Evolutionary conservation across 2,888 invertebrate species (phyloP).

Genomic region (Pemphredon lugubris): DNA sequence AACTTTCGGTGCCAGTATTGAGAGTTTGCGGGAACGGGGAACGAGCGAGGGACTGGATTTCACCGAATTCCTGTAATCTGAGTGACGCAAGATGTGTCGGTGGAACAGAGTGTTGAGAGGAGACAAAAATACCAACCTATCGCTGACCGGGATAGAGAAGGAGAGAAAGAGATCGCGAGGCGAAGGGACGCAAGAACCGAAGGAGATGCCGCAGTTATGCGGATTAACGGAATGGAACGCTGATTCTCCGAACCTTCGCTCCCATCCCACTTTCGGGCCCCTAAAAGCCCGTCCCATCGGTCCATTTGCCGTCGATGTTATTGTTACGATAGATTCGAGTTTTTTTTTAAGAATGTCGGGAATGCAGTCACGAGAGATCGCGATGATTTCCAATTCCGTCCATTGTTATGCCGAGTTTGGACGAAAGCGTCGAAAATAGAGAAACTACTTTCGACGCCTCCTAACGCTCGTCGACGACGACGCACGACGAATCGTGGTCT

Average conservation of each 20-base stretch:
- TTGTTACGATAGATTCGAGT: constrained; percentile 52
- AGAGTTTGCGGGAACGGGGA: not conserved
- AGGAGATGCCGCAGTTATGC: constrained; percentile 64
- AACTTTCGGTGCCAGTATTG: too few species aligned
- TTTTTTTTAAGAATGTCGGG: constrained; percentile 51
- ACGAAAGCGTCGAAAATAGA: constrained; percentile 37
- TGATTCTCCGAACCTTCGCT: constrained; percentile 34
- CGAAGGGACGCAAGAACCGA: constrained; percentile 55
- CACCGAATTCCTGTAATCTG: constrained; percentile 67
- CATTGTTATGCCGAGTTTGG: constrained; percentile 30
- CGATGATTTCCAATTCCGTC: constrained; percentile 42
- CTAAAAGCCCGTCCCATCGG: constrained; percentile 26
- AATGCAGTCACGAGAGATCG: constrained; percentile 11
- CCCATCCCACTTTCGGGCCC: constrained; percentile 23
- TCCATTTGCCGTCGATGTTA: constrained; percentile 40
- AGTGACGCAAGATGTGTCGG: constrained; percentile 69
- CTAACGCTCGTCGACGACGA: constrained; percentile 50
- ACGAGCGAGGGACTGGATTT: constrained; percentile 7
- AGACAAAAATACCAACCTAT: constrained; percentile 72
- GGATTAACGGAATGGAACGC: constrained; percentile 67
- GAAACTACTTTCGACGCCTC: constrained; percentile 45
- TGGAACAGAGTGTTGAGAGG: constrained; percentile 40
- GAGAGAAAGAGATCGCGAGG: constrained; percentile 37
- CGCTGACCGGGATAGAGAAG: constrained; percentile 46
- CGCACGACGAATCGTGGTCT: too few species aligned